Base-by-base conservation (phyloP, 1,140 invertebrate genomes). In the Zaprionus davidi region DNA sequence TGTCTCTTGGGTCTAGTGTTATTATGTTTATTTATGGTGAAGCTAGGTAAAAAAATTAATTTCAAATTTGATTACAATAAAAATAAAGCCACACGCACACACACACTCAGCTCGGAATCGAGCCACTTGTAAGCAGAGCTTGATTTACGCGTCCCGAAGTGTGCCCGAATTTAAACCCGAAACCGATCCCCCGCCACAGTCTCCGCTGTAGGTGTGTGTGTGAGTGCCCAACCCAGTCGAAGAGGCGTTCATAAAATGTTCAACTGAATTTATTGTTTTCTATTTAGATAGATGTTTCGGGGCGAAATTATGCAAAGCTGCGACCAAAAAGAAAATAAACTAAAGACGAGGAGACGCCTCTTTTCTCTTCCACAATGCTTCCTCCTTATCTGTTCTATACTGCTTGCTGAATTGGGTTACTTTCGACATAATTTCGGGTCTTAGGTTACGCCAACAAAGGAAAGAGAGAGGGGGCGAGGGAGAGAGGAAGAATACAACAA, bases 1-100 rank as follows among this genome's bases (percentile, higher is more conserved):
- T 58, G 15, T 13, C 12, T 22, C 5, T 22, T 53, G 51, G 65
- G 74, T 58, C 59, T 65, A 26, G 71, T 81, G 78, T 86, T 86
- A 75, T 80, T 78, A 76, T 88, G 80, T 85, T 85, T 85, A 86
- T 85, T 85, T 85, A 86, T 82, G 82, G 76, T 71, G 65, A 20
- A 64, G 76, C 82, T 71, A 76, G 69, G 46, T 71, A 80, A 83
- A 68, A 34, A 88, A 87, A 88, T 88, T 90, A 84, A 90, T 90
- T 79, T 88, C 74, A 71, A 88, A 88, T 88, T 90, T 87, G 80
- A 87, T 87, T 87, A 88, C 78, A 87, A 87, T 88, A 87, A 88
- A 87, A 87, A 80, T 82, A 87, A 74, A 80, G 76, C 83, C 80
- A 75, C 59, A 75, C 38, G n/a, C 15, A 24, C 28, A 34, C 49